Evolutionary conservation across 2,113 vertebrate species (phyloP).

Genomic region (Phalacrocorax carbo): DNA sequence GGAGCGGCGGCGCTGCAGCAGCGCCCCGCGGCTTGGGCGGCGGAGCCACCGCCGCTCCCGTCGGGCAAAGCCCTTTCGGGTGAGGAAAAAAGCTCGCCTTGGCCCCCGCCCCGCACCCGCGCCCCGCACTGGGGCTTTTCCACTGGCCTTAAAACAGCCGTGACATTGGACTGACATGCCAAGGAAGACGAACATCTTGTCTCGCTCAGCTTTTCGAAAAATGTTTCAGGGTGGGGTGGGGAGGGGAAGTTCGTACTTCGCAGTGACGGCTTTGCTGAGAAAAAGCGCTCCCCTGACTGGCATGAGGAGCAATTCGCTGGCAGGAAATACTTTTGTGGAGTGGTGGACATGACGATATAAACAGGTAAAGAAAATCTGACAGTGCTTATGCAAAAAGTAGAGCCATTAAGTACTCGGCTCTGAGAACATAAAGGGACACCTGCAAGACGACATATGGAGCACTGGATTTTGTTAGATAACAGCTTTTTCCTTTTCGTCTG

Average conservation of each 20-base stretch:
- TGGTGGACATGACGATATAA: conserved; percentile 5
- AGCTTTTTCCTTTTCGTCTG: neutral
- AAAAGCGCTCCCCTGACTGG: neutral
- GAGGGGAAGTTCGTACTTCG: neutral
- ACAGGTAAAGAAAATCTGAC: conserved; percentile 42
- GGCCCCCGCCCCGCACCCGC: neutral
- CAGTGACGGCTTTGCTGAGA: neutral
- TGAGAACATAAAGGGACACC: conserved; percentile 50
- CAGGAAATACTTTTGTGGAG: neutral
- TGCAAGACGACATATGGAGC: conserved; percentile 46
- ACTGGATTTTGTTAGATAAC: conserved; percentile 58
- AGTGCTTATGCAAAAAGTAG: neutral
- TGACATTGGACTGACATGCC: fast-evolving
- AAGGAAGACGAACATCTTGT: neutral
- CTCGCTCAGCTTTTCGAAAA: neutral
- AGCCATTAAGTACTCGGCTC: conserved; percentile 18
- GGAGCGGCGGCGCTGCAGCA: too few relatives aligned
- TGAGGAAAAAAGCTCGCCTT: neutral
- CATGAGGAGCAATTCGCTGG: neutral
- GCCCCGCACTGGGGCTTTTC: neutral
- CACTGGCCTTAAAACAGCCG: neutral
- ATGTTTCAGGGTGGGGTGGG: neutral
- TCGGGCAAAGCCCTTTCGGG: fast-evolving
- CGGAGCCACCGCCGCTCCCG: fast-evolving
- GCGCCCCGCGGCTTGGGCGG: fast-evolving